Conservation (phyloP, 2,888 invertebrate genomes). For the Synergus itoensis region DNA sequence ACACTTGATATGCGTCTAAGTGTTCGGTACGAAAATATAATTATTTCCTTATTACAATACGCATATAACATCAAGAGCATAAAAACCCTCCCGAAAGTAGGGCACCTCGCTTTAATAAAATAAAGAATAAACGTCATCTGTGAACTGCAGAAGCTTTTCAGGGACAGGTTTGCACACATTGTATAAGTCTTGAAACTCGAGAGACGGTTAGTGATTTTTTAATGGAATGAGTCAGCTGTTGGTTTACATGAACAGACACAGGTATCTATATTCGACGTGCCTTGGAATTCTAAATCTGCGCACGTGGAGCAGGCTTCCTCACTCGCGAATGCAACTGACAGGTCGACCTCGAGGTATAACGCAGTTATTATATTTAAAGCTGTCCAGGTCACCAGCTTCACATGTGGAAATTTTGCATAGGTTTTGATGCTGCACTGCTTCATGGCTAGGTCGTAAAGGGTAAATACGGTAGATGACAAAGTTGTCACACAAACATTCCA, state of each 20-base stretch:
- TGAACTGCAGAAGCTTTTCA: background rate
- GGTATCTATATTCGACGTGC: conserved; percentile 33
- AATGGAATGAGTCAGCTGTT: conserved; percentile 21
- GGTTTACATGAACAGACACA: conserved; percentile 31
- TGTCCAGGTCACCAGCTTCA: background rate
- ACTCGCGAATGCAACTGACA: conserved; percentile 50
- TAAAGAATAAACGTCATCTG: background rate
- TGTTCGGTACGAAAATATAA: background rate
- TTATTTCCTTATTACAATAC: background rate
- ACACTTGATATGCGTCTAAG: background rate
- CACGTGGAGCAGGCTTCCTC: conserved; percentile 45
- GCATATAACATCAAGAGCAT: background rate
- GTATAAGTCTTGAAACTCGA: background rate
- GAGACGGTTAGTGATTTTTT: conserved; percentile 1
- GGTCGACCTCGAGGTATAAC: conserved; percentile 44
- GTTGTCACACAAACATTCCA: no score
- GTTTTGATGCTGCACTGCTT: no score
- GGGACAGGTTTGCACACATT: background rate
- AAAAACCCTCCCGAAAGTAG: background rate
- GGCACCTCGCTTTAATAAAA: background rate
- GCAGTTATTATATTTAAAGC: conserved; percentile 3
- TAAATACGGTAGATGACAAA: no score
- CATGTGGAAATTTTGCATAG: no score
- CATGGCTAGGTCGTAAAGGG: no score
- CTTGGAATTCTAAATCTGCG: conserved; percentile 34